phyloP scores from a whole-genome alignment of 2,113 vertebrate genomes.

The Anser cygnoides region DNA sequence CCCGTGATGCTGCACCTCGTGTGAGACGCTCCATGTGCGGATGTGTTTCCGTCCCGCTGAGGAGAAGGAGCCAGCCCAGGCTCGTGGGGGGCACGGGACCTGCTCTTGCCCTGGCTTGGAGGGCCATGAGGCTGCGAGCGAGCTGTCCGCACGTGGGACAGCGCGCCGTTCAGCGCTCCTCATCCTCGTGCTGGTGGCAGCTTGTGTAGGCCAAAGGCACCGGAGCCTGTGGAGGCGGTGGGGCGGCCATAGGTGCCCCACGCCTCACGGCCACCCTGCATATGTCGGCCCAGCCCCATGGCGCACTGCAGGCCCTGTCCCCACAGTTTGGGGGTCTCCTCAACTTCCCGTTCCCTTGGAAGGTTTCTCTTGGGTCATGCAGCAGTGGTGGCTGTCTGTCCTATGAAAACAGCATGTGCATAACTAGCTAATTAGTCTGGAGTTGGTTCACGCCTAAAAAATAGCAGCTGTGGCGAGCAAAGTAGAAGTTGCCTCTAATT shows the following conservation, averaged over 20 bases:
- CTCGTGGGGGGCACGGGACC: neutral
- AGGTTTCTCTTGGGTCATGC: rapidly evolving
- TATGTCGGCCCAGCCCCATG: neutral
- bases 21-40: neutral
- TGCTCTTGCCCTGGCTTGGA: no score
- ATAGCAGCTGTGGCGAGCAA: rapidly evolving
- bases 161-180: neutral
- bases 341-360: neutral
- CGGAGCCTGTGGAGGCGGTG: no score
- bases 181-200: neutral
- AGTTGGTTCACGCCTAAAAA: neutral
- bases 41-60: no score
- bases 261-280: no score
- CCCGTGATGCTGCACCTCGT: neutral
- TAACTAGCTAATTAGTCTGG: no score
- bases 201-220: no score
- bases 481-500: neutral
- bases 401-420: no score
- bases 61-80: neutral
- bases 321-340: neutral
- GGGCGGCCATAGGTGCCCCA: no score
- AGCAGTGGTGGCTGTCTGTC: rapidly evolving
- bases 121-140: no score
- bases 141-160: no score
- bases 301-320: neutral